Base-by-base conservation (phyloP, 2,888 invertebrate species). In the Portevinia maculata region DNA sequence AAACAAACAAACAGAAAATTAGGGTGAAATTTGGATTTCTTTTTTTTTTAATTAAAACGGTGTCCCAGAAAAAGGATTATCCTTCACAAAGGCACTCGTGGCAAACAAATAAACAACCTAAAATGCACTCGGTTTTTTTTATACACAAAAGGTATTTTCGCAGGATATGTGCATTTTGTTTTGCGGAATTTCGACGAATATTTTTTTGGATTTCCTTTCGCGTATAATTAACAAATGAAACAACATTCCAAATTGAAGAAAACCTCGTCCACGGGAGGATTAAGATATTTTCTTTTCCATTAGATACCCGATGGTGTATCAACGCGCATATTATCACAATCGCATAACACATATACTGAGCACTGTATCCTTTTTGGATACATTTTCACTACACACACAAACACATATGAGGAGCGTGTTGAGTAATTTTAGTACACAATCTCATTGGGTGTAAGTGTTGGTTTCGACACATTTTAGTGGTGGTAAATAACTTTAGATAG, bases 61-160 rank as follows among this genome's bases (percentile, higher is more conserved):
- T 39, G 13, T 55, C 32, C 15, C 17, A 19, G 21, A n/a, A 3
- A 17, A 39, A 39, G 28, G 39, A 57, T 19, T 59, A 37, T 75
- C 79, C 79, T 81, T 76, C 81, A 71, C 81, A 81, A 81, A 76
- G 75, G 76, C 76, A 76, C 81, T 81, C 81, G 70, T 81, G 79
- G 74, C 79, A 70, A 64, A 52, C 70, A 81, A 81, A 70, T 74
- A 79, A 81, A 76, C 76, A 81, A 81, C 24, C 2, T 19, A 15
- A 34, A 74, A 74, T 67, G 50, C 39, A 62, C 48, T 75, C 48
- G 28, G 64, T 64, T 60, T 60, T 60, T 53, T 34, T 21, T 32
- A 13, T 46, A 19, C 13, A 11, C n/a, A 50, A 21, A 15, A 15
- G 5, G 1, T 9, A 52, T 17, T 41, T 44, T 13, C 30, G 21